Conservation (phyloP, 2,797 vertebrate genomes). For the Percopsis omiscomaycus region DNA sequence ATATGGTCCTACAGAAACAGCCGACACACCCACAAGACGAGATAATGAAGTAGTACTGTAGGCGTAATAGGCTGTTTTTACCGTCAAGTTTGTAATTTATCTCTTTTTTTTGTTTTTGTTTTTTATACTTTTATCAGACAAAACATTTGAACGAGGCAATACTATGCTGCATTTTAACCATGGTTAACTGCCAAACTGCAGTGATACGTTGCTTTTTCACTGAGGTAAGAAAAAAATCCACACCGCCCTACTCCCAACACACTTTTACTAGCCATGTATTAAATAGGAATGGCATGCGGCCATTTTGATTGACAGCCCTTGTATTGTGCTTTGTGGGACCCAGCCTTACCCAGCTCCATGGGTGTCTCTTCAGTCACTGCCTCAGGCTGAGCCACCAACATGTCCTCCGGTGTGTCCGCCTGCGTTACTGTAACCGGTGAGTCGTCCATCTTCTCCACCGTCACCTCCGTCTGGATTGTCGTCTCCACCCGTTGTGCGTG, state of each 20-base stretch:
- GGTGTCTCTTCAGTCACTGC: conserved; percentile 49
- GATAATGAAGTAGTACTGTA: too few species aligned
- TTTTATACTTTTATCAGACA: too few species aligned
- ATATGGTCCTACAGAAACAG: too few species aligned
- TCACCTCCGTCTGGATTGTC: conserved; percentile 58
- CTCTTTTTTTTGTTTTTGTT: background rate
- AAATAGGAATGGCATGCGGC: background rate
- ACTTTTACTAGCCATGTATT: background rate
- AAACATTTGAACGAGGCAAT: too few species aligned
- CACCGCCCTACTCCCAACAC: background rate
- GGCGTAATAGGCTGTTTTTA: too few species aligned
- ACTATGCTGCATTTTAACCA: too few species aligned
- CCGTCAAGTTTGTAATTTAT: too few species aligned
- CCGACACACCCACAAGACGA: too few species aligned
- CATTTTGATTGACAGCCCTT: background rate
- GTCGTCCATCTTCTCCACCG: conserved; percentile 3
- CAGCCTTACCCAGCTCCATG: conserved; percentile 72
- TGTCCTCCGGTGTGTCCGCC: conserved; percentile 25
- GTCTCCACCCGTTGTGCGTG: conserved; percentile 46
- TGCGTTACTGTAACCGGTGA: conserved; percentile 35
- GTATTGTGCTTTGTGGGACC: background rate
- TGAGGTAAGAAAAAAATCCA: background rate
- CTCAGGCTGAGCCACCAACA: conserved; percentile 17
- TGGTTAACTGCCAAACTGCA: too few species aligned
- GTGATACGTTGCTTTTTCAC: too few species aligned